Conservation (phyloP, 2,888 invertebrate species). For the Latheticus oryzae region DNA sequence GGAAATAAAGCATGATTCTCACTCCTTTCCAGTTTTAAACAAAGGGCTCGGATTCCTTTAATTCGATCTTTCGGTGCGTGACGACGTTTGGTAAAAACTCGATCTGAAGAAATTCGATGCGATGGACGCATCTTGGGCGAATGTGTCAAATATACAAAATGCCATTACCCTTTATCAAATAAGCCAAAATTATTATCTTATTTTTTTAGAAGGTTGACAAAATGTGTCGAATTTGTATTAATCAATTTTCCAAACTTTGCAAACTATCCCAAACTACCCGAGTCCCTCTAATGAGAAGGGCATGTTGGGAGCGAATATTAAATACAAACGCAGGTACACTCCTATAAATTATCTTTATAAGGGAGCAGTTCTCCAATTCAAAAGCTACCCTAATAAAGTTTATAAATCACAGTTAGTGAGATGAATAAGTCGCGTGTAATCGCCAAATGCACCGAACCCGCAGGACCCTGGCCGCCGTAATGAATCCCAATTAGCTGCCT, state of each 20-base stretch:
- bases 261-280: too few relatives aligned
- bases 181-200: too few relatives aligned
- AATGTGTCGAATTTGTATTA: constrained; percentile 13
- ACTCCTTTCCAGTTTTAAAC: constrained; percentile 55
- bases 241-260: too few relatives aligned
- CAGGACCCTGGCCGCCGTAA: constrained; percentile 59
- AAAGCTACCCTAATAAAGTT: constrained; percentile 58
- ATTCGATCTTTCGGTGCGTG: constrained; percentile 50
- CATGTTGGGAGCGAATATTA: constrained; percentile 32
- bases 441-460: constrained; percentile 58
- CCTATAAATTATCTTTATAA: constrained; percentile 41
- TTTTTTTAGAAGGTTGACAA: too few relatives aligned
- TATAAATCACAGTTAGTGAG: constrained; percentile 61
- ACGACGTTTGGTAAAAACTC: constrained; percentile 16
- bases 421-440: constrained; percentile 60
- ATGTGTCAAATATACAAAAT: too few relatives aligned
- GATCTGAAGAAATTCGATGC: constrained; percentile 19
- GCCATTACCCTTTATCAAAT: too few relatives aligned
- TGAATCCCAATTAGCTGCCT: constrained; percentile 62
- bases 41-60: constrained; percentile 54
- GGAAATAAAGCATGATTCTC: constrained; percentile 58
- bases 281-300: too few relatives aligned
- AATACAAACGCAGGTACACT: constrained; percentile 37
- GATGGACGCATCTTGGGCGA: too few relatives aligned
- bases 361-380: constrained; percentile 47